Conservation (phyloP, 92 coral and sea anemone species). For the Epizoanthus stellaris region DNA sequence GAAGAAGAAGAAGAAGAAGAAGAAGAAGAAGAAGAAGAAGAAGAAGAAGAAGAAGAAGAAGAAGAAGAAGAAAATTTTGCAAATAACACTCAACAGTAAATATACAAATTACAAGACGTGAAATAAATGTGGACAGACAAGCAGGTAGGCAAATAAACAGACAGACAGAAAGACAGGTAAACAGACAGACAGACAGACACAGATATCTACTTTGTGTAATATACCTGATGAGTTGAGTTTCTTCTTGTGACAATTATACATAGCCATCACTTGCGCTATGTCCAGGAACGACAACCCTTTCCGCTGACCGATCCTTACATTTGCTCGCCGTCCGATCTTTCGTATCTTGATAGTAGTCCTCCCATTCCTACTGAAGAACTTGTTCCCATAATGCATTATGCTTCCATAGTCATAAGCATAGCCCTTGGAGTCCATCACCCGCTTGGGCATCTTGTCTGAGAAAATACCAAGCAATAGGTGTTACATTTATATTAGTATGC, state of each 20-base stretch:
- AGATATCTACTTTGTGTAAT: not conserved
- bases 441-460: conserved; percentile 86
- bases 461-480: not conserved
- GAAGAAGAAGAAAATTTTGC: too few relatives aligned
- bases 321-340: conserved; percentile 72
- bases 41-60: too few relatives aligned
- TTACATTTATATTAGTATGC: conserved; percentile 29
- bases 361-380: conserved; percentile 86
- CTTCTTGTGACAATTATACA: conserved; percentile 92
- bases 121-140: not conserved
- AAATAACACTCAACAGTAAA: too few relatives aligned
- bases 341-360: conserved; percentile 84
- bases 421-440: conserved; percentile 89
- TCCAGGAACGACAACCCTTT: conserved; percentile 91
- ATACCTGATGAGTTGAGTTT: conserved; percentile 80
- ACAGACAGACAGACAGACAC: not conserved
- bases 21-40: too few relatives aligned
- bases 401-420: conserved; percentile 95
- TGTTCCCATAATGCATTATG: conserved; percentile 95
- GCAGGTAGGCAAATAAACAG: not conserved
- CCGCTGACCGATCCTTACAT: conserved; percentile 93
- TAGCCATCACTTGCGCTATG: conserved; percentile 93
- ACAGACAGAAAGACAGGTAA: not conserved
- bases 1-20: too few relatives aligned
- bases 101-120: too few relatives aligned